phyloP scores from a whole-genome alignment of 2,797 vertebrate genomes.

The Garrulus glandarius region DNA sequence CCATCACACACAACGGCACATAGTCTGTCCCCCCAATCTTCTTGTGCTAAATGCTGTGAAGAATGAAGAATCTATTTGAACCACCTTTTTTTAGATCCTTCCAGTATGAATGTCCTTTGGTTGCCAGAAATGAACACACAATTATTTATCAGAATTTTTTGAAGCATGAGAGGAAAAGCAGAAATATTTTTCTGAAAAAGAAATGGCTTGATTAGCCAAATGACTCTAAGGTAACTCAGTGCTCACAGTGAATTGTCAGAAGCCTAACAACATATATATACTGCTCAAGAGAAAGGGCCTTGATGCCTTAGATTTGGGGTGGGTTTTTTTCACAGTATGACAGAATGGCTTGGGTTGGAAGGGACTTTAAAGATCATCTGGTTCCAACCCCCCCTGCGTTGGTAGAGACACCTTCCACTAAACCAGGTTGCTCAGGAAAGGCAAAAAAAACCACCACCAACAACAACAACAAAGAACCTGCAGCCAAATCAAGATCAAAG shows the following conservation, averaged over 20 bases:
- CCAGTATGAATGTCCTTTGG: neutral
- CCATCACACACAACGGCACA: neutral
- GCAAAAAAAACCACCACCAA: neutral
- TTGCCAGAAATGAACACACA: neutral
- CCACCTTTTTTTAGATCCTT: neutral
- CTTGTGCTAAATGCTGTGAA: neutral
- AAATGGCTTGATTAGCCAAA: neutral
- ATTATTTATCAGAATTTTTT: neutral
- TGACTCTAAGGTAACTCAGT: neutral
- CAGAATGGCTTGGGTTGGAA: neutral
- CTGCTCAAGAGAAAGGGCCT: neutral
- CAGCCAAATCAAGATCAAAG: neutral
- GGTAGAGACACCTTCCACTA: too few relatives aligned
- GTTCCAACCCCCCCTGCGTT: neutral
- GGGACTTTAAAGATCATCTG: neutral
- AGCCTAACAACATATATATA: neutral
- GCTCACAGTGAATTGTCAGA: neutral
- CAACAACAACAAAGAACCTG: neutral
- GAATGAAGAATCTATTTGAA: neutral
- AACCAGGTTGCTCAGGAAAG: neutral
- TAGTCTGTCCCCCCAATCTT: neutral
- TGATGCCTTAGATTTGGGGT: neutral
- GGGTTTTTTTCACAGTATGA: accelerated
- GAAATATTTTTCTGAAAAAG: neutral
- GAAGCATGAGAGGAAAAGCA: neutral